Conservation (phyloP, 2,113 vertebrate genomes). For the Acrocephalus arundinaceus region DNA sequence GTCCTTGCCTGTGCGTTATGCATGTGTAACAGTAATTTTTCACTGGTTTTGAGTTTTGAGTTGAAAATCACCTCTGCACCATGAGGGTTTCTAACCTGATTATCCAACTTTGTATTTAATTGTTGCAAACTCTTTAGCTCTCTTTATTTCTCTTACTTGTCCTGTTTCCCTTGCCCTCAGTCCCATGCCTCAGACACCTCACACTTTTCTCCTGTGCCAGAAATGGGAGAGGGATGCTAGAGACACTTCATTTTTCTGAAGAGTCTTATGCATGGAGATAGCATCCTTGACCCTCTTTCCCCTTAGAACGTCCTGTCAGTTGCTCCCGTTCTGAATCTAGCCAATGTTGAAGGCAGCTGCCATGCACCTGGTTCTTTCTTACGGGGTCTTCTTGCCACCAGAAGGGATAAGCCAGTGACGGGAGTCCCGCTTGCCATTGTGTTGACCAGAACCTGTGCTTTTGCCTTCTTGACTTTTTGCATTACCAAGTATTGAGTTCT, state of each 20-base stretch:
- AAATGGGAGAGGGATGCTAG: not conserved
- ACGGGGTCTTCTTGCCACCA: not conserved
- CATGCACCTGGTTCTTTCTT: not conserved
- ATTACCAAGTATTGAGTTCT: not conserved
- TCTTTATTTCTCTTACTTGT: not conserved
- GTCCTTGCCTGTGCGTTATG: not conserved
- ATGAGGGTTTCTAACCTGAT: not conserved
- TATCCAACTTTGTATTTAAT: not conserved
- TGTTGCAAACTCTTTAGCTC: not conserved
- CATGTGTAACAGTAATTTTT: not conserved
- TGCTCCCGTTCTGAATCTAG: not conserved
- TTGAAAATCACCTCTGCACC: not conserved
- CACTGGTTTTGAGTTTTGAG: not conserved
- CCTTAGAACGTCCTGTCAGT: not conserved
- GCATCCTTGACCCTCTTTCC: not conserved
- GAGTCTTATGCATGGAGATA: not conserved
- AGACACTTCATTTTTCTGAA: not conserved
- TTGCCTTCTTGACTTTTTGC: not conserved
- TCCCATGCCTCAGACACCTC: not conserved
- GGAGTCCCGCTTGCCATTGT: not conserved
- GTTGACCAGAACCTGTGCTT: not conserved
- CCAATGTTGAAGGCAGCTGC: not conserved
- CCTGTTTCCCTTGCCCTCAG: not conserved
- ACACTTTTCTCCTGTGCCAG: not conserved
- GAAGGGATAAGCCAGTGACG: not conserved